Evolutionary conservation across 2,888 invertebrate species (phyloP).

Genomic region (Furcula furcula): DNA sequence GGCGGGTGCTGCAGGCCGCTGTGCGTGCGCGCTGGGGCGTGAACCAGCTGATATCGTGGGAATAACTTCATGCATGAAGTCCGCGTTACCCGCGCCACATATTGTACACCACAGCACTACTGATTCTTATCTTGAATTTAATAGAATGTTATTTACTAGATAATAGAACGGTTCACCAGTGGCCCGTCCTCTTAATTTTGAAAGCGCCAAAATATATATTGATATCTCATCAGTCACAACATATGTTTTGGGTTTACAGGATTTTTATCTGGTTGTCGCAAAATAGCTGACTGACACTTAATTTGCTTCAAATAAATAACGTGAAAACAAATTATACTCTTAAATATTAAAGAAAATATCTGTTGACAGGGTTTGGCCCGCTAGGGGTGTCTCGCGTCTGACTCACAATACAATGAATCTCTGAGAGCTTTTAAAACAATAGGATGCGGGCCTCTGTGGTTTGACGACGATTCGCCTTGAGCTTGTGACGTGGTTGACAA

Average conservation of each 20-base stretch:
- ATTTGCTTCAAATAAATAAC: too few species aligned
- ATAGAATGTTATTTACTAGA: neutral
- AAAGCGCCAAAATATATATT: too few species aligned
- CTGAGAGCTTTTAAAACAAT: conserved; percentile 60
- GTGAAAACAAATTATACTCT: too few species aligned
- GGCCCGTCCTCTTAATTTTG: too few species aligned
- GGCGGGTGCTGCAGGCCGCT: conserved; percentile 48
- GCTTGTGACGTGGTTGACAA: conserved; percentile 46
- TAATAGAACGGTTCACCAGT: too few species aligned
- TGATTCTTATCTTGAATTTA: conserved; percentile 7
- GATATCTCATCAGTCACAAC: too few species aligned
- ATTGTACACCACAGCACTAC: conserved; percentile 20
- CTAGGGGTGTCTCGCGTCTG: conserved; percentile 24
- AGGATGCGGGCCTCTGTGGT: conserved; percentile 58
- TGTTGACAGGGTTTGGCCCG: too few species aligned
- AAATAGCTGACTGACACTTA: too few species aligned
- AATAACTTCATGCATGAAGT: conserved; percentile 56
- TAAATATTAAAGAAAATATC: too few species aligned
- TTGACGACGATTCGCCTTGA: conserved; percentile 41
- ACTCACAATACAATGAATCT: conserved; percentile 38
- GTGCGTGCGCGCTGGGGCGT: conserved; percentile 60
- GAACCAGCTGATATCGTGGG: conserved; percentile 75
- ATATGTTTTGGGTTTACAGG: too few species aligned
- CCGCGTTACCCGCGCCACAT: conserved; percentile 10
- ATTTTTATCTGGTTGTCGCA: too few species aligned